Evolutionary conservation across 1,140 invertebrate species (phyloP).

Genomic region (Adoxophyes honmai): DNA sequence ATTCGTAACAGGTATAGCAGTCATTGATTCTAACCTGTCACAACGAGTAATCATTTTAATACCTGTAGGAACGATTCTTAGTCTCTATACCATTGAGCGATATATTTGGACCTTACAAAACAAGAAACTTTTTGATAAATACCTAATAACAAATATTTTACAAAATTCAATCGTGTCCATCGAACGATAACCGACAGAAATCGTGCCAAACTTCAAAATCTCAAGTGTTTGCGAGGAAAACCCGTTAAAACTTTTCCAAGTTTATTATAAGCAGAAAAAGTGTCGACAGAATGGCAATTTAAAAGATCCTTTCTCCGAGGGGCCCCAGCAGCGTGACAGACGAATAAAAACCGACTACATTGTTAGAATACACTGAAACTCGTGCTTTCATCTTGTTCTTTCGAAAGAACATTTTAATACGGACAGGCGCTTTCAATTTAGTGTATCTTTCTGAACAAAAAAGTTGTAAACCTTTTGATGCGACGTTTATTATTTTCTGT

Average conservation of each 20-base stretch:
- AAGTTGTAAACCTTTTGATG: not conserved
- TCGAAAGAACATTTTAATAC: slow-evolving; percentile 6
- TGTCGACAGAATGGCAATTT: not conserved
- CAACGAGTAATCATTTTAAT: no score
- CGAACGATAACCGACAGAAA: no score
- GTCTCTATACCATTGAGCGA: no score
- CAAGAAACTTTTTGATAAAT: no score
- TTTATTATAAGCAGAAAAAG: slow-evolving; percentile 4
- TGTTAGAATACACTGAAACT: slow-evolving; percentile 12
- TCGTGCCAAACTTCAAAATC: no score
- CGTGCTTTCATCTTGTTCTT: slow-evolving; percentile 10
- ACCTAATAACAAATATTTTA: no score
- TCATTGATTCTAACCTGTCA: no score
- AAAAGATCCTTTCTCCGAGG: not conserved
- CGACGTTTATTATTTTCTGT: not conserved
- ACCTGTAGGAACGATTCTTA: no score
- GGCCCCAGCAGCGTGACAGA: not conserved
- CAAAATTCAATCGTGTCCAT: no score
- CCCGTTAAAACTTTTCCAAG: not conserved
- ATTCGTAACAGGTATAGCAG: no score
- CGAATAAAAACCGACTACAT: slow-evolving; percentile 13
- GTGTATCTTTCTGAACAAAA: not conserved
- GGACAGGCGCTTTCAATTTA: not conserved
- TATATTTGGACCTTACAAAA: no score
- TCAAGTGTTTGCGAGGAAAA: not conserved